Base-by-base conservation (phyloP, 2,113 vertebrate species). In the Crocuta crocuta region DNA sequence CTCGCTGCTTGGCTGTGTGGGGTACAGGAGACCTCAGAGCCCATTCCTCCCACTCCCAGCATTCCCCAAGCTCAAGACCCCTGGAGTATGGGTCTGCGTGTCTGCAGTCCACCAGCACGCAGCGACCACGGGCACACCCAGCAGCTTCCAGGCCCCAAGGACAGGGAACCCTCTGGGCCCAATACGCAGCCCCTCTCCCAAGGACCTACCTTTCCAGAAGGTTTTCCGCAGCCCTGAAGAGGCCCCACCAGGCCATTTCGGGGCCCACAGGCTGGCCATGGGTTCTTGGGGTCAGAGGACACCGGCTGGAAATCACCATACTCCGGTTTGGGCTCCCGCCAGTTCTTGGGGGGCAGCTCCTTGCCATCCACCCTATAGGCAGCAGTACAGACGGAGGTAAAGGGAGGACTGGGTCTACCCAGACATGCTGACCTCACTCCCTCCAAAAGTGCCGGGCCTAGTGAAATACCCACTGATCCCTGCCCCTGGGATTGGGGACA, bases 341-440 rank as follows among this genome's bases (percentile, higher is more conserved):
- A 99, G 97, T 99, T 99, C 93, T 98, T 98, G 73, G 99, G 95
- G 1, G 98, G 97, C 21, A 95, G 89, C 4, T 99, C 99, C 98
- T 99, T 99, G 91, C 99, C 99, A 63, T 99, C 99, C 98, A 99
- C 99, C 98, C 99, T 99, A 93, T 0, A n/a, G 70, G 33, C 24
- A 68, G 94, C 9, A 55, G 90, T 24, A 33, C 4, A 92, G 31
- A 55, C 0, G 2, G 3, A 3, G 26, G 13, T 97, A 71, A 96
- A 48, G 76, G 48, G 16, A 63, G 66, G 53, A 24, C 0, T 2
- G 28, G 19, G 43, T 33, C 39, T 26, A 24, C 63, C 33, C 79
- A 80, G 26, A 31, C 53, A 12, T 9, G 50, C 8, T 31, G 24
- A 43, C n/a, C 66, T 58, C 1, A 10, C 24, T 39, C 12, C 48